Percentiles rank a stretch among this genome's conserved stretches.
Conservation (phyloP, 2,888 invertebrate species). For the Chrysopilus asiliformis region DNA sequence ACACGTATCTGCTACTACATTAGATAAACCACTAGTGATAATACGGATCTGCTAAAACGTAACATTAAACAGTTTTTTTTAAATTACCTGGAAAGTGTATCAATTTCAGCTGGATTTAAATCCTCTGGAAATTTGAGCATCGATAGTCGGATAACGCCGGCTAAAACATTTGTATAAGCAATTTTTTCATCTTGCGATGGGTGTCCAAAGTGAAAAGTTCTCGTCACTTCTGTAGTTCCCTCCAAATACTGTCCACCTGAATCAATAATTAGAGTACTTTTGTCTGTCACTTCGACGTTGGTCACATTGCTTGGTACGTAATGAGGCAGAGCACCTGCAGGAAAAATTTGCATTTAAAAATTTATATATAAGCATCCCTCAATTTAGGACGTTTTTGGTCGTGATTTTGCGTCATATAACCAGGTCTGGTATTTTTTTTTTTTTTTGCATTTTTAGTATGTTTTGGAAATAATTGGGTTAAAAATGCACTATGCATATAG, state of each 20-base stretch:
- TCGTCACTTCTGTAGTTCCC: slow-evolving; percentile 83
- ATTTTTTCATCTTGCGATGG: slow-evolving; percentile 59
- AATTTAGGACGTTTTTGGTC: no score
- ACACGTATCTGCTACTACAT: no score
- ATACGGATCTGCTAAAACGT: no score
- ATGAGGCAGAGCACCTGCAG: slow-evolving; percentile 78
- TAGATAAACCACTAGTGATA: no score
- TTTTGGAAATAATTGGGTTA: no score
- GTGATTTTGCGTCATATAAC: no score
- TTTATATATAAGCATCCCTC: no score
- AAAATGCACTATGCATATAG: no score
- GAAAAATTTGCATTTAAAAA: no score
- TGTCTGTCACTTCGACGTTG: slow-evolving; percentile 51
- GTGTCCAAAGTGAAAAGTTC: slow-evolving; percentile 76
- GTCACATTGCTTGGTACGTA: slow-evolving; percentile 58
- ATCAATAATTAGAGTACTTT: slow-evolving; percentile 77
- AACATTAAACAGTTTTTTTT: background rate
- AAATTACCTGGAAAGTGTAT: slow-evolving; percentile 53
- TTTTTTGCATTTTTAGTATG: no score
- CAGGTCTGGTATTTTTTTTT: no score
- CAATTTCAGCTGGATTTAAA: slow-evolving; percentile 56
- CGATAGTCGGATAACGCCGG: slow-evolving; percentile 59
- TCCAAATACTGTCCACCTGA: slow-evolving; percentile 94
- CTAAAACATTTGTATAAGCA: slow-evolving; percentile 75
- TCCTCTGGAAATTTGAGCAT: slow-evolving; percentile 58